phyloP scores from a whole-genome alignment of 2,888 invertebrate species.

The Beris morrisii region DNA sequence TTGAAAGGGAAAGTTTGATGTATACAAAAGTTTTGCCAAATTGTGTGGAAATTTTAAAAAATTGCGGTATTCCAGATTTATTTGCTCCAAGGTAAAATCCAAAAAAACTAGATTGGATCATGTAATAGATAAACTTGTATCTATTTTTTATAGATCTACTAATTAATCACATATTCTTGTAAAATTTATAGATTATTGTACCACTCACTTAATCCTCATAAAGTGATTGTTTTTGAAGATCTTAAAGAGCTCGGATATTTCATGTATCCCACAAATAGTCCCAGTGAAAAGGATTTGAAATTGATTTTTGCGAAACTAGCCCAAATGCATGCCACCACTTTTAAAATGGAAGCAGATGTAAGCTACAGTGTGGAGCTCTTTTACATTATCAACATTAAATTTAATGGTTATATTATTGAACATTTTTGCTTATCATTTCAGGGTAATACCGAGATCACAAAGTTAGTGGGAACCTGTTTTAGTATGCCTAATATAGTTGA shows the following conservation, averaged over 20 bases:
- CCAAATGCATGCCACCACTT: conserved; percentile 12
- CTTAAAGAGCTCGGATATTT: conserved; percentile 10
- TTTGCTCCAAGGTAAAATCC: conserved; percentile 8
- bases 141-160: too few species aligned
- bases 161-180: too few species aligned
- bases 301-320: conserved; percentile 13
- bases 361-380: not conserved
- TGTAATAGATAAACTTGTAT: too few species aligned
- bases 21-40: not conserved
- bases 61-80: not conserved
- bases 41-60: not conserved
- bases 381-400: too few species aligned
- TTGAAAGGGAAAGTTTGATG: conserved; percentile 3
- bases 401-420: too few species aligned
- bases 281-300: not conserved
- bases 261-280: not conserved
- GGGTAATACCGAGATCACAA: not conserved
- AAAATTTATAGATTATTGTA: conserved; percentile 6
- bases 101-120: too few species aligned
- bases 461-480: not conserved
- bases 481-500: not conserved
- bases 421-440: not conserved
- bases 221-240: conserved; percentile 19
- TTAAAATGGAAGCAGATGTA: conserved; percentile 10
- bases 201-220: not conserved